A percentile compares a stretch with the other conserved stretches of the same genome.
phyloP scores from a whole-genome alignment of 30 jellyfish, hydroid and myxozoan species.

The Chironex yamaguchii region DNA sequence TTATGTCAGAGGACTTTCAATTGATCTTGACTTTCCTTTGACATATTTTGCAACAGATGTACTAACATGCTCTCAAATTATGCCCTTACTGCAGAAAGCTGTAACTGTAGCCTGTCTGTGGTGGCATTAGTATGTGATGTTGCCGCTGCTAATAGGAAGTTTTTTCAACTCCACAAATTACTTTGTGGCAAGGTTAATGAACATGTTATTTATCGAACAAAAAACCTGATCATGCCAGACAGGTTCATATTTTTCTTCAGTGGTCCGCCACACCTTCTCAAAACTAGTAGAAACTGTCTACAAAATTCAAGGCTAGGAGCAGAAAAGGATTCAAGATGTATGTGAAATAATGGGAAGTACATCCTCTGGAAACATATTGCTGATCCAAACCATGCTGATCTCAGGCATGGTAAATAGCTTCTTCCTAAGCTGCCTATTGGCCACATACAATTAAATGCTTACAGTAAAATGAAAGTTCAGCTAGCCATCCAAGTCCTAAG shows the following conservation, averaged over 20 bases:
- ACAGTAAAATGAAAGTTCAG: slow-evolving; percentile 34
- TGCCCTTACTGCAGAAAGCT: slow-evolving; percentile 27
- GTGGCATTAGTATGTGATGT: slow-evolving; percentile 26
- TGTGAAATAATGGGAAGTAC: slow-evolving; percentile 35
- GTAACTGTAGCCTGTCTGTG: slow-evolving; percentile 58
- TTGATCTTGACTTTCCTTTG: neutral
- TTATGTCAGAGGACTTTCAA: neutral
- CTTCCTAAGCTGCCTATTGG: slow-evolving; percentile 30
- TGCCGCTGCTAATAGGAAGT: slow-evolving; percentile 21
- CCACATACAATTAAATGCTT: slow-evolving; percentile 23
- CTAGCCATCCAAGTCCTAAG: slow-evolving; percentile 39
- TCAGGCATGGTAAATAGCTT: slow-evolving; percentile 11
- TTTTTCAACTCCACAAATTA: slow-evolving; percentile 9
- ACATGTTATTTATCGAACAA: slow-evolving; percentile 18
- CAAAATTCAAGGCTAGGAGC: neutral
- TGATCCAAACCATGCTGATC: slow-evolving; percentile 19
- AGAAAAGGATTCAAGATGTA: neutral
- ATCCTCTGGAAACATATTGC: slow-evolving; percentile 24
- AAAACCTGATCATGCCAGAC: neutral
- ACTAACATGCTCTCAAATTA: neutral
- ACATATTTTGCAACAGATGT: slow-evolving; percentile 14
- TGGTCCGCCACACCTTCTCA: slow-evolving; percentile 28
- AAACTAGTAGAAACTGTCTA: slow-evolving; percentile 32
- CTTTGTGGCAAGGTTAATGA: neutral
- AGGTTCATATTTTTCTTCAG: slow-evolving; percentile 24